Evolutionary conservation across 2,113 vertebrate genomes (phyloP).

Genomic region (Myrmecophaga tridactyla): DNA sequence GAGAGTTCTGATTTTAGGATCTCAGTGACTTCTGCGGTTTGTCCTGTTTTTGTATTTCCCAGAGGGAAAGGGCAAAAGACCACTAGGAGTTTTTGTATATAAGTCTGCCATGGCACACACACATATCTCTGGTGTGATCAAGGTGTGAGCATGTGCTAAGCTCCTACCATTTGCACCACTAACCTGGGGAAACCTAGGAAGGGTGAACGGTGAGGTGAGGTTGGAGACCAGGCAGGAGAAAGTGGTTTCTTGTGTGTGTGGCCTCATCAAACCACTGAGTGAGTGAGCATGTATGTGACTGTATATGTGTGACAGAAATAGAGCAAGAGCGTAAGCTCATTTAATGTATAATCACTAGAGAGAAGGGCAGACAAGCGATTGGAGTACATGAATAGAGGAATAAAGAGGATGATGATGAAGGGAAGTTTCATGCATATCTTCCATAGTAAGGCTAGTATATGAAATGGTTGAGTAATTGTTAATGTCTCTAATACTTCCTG

Average conservation of each 20-base stretch:
- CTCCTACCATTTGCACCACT: background rate
- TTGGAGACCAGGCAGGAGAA: background rate
- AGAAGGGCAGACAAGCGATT: background rate
- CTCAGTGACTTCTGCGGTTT: background rate
- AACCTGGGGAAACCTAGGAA: background rate
- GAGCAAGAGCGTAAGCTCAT: fast-evolving
- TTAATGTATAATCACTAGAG: fast-evolving
- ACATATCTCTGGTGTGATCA: fast-evolving
- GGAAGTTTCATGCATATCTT: fast-evolving
- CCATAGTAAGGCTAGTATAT: background rate
- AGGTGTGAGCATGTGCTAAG: background rate
- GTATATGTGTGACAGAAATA: background rate
- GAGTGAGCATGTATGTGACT: background rate
- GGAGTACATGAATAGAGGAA: background rate
- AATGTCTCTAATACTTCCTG: slow-evolving; percentile 7
- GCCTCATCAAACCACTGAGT: background rate
- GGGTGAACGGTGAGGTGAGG: background rate
- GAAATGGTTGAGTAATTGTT: background rate
- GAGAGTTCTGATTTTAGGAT: background rate
- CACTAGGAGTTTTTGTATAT: background rate
- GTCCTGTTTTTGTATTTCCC: background rate
- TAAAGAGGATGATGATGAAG: background rate
- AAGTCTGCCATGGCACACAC: background rate
- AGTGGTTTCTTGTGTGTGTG: background rate
- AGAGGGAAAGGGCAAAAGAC: background rate